These are phyloP conservation scores for Napeogenes sylphis DNA, from an alignment of 2,888 invertebrate species.

Conservation along the genomic window DNA sequence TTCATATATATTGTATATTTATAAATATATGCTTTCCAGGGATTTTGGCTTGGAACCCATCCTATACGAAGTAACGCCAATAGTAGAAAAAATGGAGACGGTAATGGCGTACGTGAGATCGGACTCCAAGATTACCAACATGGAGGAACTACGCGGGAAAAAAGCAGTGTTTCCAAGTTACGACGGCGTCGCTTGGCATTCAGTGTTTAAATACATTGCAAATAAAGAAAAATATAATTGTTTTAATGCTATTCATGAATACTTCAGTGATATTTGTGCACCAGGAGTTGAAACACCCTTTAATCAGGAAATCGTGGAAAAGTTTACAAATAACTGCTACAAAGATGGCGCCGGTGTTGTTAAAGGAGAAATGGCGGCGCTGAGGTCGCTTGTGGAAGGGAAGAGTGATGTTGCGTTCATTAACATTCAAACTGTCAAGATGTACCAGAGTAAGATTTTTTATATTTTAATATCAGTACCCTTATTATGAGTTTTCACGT, in stretches of 20 bases:
- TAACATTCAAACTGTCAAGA: conserved; percentile 78
- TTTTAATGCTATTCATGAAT: conserved; percentile 55
- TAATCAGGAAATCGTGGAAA: conserved; percentile 35
- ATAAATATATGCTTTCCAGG: conserved; percentile 53
- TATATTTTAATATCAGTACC: neutral
- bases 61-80: conserved; percentile 79
- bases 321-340: conserved; percentile 52
- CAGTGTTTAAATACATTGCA: conserved; percentile 69
- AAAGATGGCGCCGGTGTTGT: conserved; percentile 49
- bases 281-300: conserved; percentile 55
- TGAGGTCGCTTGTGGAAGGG: conserved; percentile 81
- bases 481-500: neutral
- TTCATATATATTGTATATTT: no score
- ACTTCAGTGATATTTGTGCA: conserved; percentile 83
- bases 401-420: conserved; percentile 88
- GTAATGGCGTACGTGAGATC: conserved; percentile 83
- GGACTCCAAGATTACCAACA: conserved; percentile 71
- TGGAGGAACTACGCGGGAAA: conserved; percentile 82
- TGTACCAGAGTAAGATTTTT: conserved; percentile 74
- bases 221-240: conserved; percentile 62
- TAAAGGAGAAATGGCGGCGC: conserved; percentile 79
- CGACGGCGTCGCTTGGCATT: conserved; percentile 84
- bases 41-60: conserved; percentile 76
- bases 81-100: conserved; percentile 77
- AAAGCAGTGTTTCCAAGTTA: conserved; percentile 89